Evolutionary conservation across 2,113 vertebrate species (phyloP), one percentile per base, ranked within the genome.

Genomic region (Scophthalmus maximus): DNA sequence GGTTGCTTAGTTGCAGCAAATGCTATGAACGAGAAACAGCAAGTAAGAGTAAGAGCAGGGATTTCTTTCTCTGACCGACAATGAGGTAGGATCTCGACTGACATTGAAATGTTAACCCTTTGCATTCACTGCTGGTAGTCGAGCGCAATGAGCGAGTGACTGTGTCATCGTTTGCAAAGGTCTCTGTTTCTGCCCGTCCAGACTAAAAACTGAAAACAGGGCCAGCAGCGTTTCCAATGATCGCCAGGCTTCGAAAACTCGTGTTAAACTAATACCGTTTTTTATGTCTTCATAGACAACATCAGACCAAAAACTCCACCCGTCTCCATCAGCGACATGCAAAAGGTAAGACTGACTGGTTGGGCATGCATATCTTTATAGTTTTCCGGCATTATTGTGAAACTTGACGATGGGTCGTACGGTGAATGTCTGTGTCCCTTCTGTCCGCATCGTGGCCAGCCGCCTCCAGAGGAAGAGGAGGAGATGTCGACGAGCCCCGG

Each of bases 401-500:
- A 26, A 53, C 1, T 1, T 23, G 0, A 44, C 2, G 5, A 0
- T 30, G 2, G 52, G 27, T 1, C 0, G 0, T 23, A 11, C 30
- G 26, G 3, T 44, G 11, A 1, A 0, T 58, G 60, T 2, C 18
- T n/a, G 38, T 55, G 40, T 6, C 9, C 32, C 0, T 32, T 3
- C 20, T 29, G 20, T 64, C 11, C 25, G 3, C n/a, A 8, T 42
- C 26, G 26, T 56, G 38, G 8, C 2, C 56, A 90, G 89, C 60
- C 77, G 0, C 20, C 65, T 9, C 85, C 67, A 5, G 90, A 97
- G 84, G 96, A 98, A 0, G 96, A 98, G 40, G 96, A 97, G 60
- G 96, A 97, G 76, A 96, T 99, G 78, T 98, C 97, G 11, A 97
- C 96, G 12, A 99, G 97, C 81, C 98, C 98, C 0, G 95, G 96